Percentiles rank a stretch among this genome's conserved stretches.
Conservation (phyloP, 2,888 invertebrate species). For the Lepetodrilus schrolli region DNA sequence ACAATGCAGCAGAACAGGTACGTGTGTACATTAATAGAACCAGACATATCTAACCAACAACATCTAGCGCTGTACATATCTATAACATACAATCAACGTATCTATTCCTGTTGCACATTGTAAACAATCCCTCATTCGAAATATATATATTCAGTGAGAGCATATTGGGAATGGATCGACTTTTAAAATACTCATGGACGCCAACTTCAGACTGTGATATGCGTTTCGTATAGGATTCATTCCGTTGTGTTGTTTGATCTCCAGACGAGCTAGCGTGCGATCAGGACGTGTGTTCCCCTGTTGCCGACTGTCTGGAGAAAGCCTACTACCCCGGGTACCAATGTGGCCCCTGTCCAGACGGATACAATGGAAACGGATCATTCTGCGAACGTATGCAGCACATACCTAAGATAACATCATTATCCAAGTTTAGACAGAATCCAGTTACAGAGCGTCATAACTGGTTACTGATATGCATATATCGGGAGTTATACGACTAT, state of each 20-base stretch:
- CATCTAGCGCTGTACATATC: background rate
- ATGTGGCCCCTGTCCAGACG: conserved; percentile 46
- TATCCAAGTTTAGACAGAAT: too few species aligned
- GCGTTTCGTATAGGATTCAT: too few species aligned
- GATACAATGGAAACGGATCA: conserved; percentile 47
- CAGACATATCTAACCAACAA: background rate
- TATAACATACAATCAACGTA: background rate
- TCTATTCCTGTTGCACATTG: too few species aligned
- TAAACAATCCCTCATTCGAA: too few species aligned
- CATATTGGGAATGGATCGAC: too few species aligned
- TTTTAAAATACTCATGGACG: too few species aligned
- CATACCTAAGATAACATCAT: too few species aligned
- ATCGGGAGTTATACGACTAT: too few species aligned
- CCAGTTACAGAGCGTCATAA: too few species aligned
- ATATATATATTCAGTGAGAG: too few species aligned
- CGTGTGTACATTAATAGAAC: background rate
- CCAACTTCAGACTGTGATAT: too few species aligned
- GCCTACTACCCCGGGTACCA: conserved; percentile 49
- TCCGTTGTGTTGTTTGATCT: background rate
- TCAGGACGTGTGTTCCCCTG: conserved; percentile 40
- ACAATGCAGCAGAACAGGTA: conserved; percentile 42
- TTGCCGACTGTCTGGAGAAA: conserved; percentile 44
- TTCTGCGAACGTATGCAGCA: conserved; percentile 44
- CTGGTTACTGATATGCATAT: too few species aligned
- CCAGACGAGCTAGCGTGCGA: conserved; percentile 44